Evolutionary conservation across 2,113 vertebrate genomes (phyloP).

Genomic region (Echinops telfairi): DNA sequence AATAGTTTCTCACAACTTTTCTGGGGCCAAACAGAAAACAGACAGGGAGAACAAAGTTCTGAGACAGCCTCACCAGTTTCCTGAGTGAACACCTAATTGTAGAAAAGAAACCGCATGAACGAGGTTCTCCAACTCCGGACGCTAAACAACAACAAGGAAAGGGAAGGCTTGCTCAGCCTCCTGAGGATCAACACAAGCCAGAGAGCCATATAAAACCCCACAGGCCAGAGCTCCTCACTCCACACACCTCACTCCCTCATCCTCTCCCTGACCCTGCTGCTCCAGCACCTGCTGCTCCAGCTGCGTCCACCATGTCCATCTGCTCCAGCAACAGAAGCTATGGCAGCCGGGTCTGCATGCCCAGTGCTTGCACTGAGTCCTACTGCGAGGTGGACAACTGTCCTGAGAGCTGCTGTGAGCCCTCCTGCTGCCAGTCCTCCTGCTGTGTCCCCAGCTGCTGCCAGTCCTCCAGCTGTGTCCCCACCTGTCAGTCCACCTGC

Average conservation of each 20-base stretch:
- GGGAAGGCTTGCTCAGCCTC: not conserved
- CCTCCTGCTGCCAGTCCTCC: not conserved
- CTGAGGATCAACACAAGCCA: not conserved
- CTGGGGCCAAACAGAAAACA: too few relatives aligned
- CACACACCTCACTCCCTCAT: not conserved
- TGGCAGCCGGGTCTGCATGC: not conserved
- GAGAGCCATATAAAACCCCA: not conserved
- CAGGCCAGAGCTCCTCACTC: not conserved
- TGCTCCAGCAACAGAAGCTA: not conserved
- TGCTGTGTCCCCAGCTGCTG: not conserved
- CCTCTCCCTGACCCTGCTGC: not conserved
- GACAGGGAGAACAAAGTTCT: too few relatives aligned
- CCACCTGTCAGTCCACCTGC: not conserved
- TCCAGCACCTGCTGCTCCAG: not conserved
- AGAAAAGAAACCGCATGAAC: too few relatives aligned
- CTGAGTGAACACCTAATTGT: too few relatives aligned
- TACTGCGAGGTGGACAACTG: not conserved
- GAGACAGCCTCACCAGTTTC: too few relatives aligned
- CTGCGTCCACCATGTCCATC: not conserved
- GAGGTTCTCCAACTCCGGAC: too few relatives aligned
- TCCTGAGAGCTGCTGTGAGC: not conserved
- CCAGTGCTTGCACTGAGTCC: not conserved
- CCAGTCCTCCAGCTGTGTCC: not conserved
- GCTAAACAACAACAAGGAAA: not conserved
- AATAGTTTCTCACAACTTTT: too few relatives aligned